Evolutionary conservation across 2,113 vertebrate genomes (phyloP).

Genomic region (Tragelaphus strepsiceros): DNA sequence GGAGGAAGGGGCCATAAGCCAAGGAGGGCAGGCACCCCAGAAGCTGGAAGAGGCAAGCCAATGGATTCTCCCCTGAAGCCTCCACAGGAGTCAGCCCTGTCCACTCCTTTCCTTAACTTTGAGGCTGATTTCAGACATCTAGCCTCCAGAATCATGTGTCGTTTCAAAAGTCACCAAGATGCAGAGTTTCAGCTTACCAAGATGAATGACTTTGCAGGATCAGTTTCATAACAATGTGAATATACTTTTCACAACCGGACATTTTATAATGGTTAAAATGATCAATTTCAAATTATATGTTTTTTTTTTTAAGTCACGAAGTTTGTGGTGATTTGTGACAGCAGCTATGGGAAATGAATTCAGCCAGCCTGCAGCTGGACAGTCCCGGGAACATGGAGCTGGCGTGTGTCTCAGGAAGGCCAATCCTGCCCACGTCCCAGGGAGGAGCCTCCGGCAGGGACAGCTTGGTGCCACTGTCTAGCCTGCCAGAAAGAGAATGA

Average conservation of each 20-base stretch:
- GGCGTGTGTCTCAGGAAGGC: background rate
- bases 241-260: background rate
- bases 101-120: background rate
- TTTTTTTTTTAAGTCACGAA: background rate
- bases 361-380: background rate
- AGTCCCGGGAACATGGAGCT: rapidly evolving
- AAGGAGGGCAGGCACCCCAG: background rate
- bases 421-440: background rate
- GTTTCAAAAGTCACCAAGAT: background rate
- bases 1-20: background rate
- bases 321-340: background rate
- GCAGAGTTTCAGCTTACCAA: background rate
- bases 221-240: background rate
- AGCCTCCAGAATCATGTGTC: background rate
- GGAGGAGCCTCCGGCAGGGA: background rate
- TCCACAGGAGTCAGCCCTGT: background rate
- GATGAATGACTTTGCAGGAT: background rate
- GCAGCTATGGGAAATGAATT: background rate
- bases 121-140: background rate
- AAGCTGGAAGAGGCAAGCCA: background rate
- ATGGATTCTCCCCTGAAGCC: background rate
- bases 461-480: background rate
- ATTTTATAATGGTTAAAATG: background rate
- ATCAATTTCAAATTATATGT: background rate
- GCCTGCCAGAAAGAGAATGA: background rate